Evolutionary conservation across 2,113 vertebrate genomes (phyloP).

Genomic region (Seriola aureovittata): DNA sequence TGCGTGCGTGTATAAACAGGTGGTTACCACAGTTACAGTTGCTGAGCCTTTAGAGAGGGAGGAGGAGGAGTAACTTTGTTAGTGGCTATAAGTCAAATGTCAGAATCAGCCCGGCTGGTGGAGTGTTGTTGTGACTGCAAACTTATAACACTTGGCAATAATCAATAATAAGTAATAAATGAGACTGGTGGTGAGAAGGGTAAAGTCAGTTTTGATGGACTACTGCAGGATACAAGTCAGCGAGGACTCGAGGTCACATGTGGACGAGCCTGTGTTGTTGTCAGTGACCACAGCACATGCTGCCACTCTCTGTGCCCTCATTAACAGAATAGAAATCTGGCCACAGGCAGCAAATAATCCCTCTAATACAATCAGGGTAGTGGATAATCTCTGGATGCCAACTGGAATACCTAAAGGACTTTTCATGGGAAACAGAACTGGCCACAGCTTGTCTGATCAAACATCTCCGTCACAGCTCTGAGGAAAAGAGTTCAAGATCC

Average conservation of each 20-base stretch:
- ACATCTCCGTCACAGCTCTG: background rate
- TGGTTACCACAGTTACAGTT: slow-evolving; percentile 42
- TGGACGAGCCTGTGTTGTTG: slow-evolving; percentile 2
- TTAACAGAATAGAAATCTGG: slow-evolving; percentile 36
- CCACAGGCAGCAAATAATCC: slow-evolving; percentile 68
- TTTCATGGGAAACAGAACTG: slow-evolving; percentile 29
- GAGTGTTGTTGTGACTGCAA: too few species aligned
- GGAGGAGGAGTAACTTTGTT: background rate
- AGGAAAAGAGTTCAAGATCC: too few species aligned
- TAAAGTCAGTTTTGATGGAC: background rate
- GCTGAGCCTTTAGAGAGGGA: background rate
- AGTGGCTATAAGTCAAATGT: too few species aligned
- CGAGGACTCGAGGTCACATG: background rate
- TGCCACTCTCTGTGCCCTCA: slow-evolving; percentile 20
- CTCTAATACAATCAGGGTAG: slow-evolving; percentile 63
- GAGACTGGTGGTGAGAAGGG: background rate
- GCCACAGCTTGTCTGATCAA: background rate
- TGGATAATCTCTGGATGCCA: slow-evolving; percentile 71
- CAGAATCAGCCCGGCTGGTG: too few species aligned
- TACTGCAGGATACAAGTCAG: background rate
- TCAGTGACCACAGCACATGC: slow-evolving; percentile 1
- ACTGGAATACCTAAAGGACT: slow-evolving; percentile 30
- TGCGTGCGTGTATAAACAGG: slow-evolving; percentile 24
- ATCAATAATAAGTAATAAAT: background rate
- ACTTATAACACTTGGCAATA: background rate